Conservation (phyloP, 2,113 vertebrate species). For the Zosterops pallidus region DNA sequence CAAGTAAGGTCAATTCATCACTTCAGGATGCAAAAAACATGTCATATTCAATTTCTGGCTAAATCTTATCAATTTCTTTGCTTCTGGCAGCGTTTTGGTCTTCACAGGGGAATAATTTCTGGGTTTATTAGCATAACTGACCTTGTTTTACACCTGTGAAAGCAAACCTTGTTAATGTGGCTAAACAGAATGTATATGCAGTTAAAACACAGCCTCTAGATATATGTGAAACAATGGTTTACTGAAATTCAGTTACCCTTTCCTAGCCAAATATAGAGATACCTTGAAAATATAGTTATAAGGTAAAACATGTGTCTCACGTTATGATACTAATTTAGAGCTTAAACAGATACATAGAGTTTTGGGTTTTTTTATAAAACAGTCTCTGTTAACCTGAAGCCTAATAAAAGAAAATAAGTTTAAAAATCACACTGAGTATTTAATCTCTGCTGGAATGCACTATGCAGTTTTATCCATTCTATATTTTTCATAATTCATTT, state of each 20-base stretch:
- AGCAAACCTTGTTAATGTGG: neutral
- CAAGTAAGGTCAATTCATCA: neutral
- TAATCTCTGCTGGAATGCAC: neutral
- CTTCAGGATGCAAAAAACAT: neutral
- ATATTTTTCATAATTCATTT: neutral
- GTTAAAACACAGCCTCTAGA: neutral
- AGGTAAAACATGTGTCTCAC: neutral
- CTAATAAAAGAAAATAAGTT: neutral
- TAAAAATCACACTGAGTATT: neutral
- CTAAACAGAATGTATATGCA: neutral
- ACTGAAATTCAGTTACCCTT: neutral
- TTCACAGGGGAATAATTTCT: neutral
- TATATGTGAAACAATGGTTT: neutral
- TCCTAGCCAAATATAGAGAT: neutral
- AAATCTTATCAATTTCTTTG: neutral
- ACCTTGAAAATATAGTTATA: neutral
- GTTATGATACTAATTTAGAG: neutral
- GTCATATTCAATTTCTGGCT: neutral
- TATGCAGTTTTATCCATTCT: neutral
- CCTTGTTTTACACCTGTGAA: neutral
- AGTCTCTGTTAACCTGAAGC: neutral
- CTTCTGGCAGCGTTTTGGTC: neutral
- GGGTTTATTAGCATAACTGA: constrained; percentile 9
- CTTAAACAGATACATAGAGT: neutral
- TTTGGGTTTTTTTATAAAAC: neutral